These are phyloP conservation scores for Ceyx cyanopectus DNA, from an alignment of 2,113 vertebrate species.

Conservation along the genomic window DNA sequence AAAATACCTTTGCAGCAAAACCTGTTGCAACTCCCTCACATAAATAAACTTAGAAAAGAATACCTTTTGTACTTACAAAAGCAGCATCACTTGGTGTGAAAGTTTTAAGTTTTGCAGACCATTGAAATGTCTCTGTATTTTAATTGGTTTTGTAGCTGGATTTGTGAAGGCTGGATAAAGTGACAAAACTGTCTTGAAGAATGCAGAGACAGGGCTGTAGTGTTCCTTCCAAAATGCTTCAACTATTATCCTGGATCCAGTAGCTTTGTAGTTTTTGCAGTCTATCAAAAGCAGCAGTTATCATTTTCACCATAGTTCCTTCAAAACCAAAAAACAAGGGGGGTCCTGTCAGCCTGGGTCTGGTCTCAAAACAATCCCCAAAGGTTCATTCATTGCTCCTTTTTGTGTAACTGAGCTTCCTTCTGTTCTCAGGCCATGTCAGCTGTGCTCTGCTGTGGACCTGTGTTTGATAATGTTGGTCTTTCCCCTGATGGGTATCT, in stretches of 20 bases:
- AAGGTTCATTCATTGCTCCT: not conserved
- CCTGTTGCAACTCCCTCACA: not conserved
- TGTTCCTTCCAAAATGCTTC: not conserved
- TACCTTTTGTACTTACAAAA: not conserved
- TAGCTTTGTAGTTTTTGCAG: not conserved
- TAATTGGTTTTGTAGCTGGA: not conserved
- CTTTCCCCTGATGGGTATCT: slow-evolving; percentile 97
- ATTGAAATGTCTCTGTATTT: not conserved
- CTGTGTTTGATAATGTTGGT: slow-evolving; percentile 97
- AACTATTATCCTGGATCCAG: not conserved
- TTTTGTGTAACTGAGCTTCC: not conserved
- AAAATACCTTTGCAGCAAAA: not conserved
- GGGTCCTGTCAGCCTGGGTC: not conserved
- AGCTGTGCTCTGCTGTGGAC: slow-evolving; percentile 95
- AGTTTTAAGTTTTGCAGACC: not conserved
- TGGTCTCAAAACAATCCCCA: not conserved
- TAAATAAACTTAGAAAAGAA: not conserved
- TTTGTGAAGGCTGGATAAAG: not conserved
- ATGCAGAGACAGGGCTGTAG: not conserved
- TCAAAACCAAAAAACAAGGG: not conserved
- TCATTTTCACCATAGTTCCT: not conserved
- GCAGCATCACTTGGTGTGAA: not conserved
- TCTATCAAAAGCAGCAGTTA: not conserved
- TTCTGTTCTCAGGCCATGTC: slow-evolving; percentile 90
- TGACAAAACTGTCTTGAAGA: not conserved